A percentile compares a stretch with the other conserved stretches of the same genome.
These are phyloP conservation scores for Trissonchulus latispiculum DNA, from an alignment of 2,888 invertebrate genomes.

Conservation along the genomic window DNA sequence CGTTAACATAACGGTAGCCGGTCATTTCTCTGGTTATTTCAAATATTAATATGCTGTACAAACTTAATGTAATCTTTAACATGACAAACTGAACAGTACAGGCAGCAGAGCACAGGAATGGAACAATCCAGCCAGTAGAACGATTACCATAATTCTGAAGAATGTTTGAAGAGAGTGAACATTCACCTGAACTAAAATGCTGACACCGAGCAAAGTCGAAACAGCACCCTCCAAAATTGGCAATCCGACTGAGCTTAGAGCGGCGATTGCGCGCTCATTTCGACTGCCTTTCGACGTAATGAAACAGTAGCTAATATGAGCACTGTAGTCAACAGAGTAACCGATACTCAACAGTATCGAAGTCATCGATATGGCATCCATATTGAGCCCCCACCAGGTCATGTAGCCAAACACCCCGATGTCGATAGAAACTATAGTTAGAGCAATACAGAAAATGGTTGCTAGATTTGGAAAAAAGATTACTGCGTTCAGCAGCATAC, in stretches of 20 bases:
- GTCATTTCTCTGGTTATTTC: too few species aligned
- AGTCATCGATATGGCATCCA: constrained; percentile 72
- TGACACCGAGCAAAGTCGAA: too few species aligned
- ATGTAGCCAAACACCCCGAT: too few species aligned
- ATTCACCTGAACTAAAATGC: too few species aligned
- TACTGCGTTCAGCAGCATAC: too few species aligned
- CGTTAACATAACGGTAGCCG: too few species aligned
- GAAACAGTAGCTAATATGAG: constrained; percentile 87
- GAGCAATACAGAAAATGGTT: too few species aligned
- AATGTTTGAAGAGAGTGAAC: constrained; percentile 77
- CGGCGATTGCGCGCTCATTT: constrained; percentile 68
- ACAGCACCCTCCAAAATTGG: too few species aligned
- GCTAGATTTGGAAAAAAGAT: too few species aligned
- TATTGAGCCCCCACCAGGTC: constrained; percentile 83
- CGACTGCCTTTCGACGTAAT: constrained; percentile 74
- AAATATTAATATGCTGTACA: constrained; percentile 75
- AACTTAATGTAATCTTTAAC: too few species aligned
- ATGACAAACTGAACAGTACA: constrained; percentile 77
- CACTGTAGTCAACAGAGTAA: too few species aligned
- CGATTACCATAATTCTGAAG: constrained; percentile 91
- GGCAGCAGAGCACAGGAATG: constrained; percentile 82
- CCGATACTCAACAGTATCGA: constrained; percentile 95
- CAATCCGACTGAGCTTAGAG: constrained; percentile 72
- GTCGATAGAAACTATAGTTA: too few species aligned
- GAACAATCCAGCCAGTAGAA: constrained; percentile 80